These are phyloP conservation scores for Epinotia nisella DNA, from an alignment of 2,888 invertebrate genomes.

Conservation along the genomic window DNA sequence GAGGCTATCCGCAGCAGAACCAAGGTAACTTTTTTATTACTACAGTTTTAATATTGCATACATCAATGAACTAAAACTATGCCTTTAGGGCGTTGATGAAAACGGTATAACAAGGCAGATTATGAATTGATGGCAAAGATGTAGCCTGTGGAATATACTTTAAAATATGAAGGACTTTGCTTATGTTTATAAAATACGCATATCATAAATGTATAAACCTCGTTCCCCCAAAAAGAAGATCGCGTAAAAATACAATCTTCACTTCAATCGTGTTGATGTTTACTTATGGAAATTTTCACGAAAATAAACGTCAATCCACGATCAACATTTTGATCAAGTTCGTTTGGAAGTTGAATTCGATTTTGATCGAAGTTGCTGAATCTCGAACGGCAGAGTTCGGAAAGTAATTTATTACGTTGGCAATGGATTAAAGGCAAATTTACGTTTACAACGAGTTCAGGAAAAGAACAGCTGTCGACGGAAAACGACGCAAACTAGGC, in stretches of 20 bases:
- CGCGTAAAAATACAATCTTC: conserved; percentile 32
- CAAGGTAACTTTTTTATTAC: no score
- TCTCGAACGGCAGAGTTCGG: conserved; percentile 32
- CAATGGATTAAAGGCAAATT: conserved; percentile 41
- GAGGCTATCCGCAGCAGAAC: no score
- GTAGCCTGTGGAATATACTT: neutral
- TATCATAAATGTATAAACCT: conserved; percentile 13
- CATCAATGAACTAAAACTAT: no score
- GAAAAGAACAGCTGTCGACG: conserved; percentile 34
- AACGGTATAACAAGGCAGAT: no score
- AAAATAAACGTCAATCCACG: conserved; percentile 39
- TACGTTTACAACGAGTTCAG: conserved; percentile 39
- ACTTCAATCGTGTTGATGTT: conserved; percentile 28
- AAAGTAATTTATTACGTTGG: conserved; percentile 42
- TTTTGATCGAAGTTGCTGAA: conserved; percentile 44
- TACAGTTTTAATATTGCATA: no score
- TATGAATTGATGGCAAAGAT: no score
- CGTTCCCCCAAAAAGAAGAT: conserved; percentile 16
- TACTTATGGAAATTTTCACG: conserved; percentile 34
- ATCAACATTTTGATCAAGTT: conserved; percentile 44
- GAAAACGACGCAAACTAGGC: conserved; percentile 15
- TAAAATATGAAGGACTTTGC: neutral
- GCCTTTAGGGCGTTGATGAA: no score
- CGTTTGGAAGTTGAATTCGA: conserved; percentile 42
- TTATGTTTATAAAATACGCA: conserved; percentile 3